phyloP scores from a whole-genome alignment of 2,888 invertebrate genomes.

The Diogma glabrata region DNA sequence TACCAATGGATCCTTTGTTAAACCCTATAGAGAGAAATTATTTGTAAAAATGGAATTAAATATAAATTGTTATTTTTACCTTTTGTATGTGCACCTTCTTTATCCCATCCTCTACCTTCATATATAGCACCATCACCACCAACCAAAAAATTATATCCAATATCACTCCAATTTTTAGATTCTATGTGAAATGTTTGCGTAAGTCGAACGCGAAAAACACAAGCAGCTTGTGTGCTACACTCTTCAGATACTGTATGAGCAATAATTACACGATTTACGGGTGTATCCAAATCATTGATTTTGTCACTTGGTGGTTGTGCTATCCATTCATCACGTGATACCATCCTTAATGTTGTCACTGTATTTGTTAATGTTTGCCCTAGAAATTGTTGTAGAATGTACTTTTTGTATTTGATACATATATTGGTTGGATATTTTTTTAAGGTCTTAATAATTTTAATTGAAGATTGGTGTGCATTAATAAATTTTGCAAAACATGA shows the following conservation, averaged over 20 bases:
- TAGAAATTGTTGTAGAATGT: slow-evolving; percentile 8
- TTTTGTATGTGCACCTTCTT: slow-evolving; percentile 56
- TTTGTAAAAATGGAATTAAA: neutral
- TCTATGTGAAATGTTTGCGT: slow-evolving; percentile 62
- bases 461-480: no score
- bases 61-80: slow-evolving; percentile 12
- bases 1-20: slow-evolving; percentile 53
- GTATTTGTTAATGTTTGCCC: neutral
- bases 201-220: slow-evolving; percentile 45
- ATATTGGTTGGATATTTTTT: no score
- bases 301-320: slow-evolving; percentile 44
- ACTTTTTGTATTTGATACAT: no score
- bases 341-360: slow-evolving; percentile 30
- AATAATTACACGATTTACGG: slow-evolving; percentile 40
- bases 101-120: slow-evolving; percentile 63
- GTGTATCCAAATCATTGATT: slow-evolving; percentile 35
- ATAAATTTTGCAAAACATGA: no score
- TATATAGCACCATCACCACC: slow-evolving; percentile 69
- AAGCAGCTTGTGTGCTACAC: slow-evolving; percentile 45
- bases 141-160: slow-evolving; percentile 65
- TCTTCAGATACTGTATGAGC: slow-evolving; percentile 50
- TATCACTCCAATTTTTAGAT: slow-evolving; percentile 50
- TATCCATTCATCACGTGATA: slow-evolving; percentile 47
- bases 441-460: no score
- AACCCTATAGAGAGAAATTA: slow-evolving; percentile 35